A percentile compares a stretch with the other conserved stretches of the same genome.
phyloP scores from a whole-genome alignment of 2,797 vertebrate species.

The Pipistrellus kuhlii region DNA sequence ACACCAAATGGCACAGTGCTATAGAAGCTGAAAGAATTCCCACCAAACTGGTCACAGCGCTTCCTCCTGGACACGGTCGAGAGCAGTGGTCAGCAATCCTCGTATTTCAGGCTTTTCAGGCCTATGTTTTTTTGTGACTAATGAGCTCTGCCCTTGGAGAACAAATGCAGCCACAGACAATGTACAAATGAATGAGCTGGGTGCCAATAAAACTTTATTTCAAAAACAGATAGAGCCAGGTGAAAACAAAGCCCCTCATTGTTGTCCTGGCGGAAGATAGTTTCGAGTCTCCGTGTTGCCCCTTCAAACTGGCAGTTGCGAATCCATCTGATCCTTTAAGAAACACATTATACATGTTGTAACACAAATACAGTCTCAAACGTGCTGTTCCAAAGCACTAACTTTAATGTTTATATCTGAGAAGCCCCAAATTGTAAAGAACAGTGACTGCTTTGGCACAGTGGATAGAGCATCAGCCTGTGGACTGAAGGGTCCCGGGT shows the following conservation, averaged over 20 bases:
- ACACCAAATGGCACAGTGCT: not conserved
- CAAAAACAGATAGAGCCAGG: conserved; percentile 81
- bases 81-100: not conserved
- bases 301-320: conserved; percentile 85
- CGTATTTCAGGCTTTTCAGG: not conserved
- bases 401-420: not conserved
- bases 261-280: conserved; percentile 58
- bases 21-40: not conserved
- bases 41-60: not conserved
- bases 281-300: conserved; percentile 85
- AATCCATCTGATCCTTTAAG: conserved; percentile 85
- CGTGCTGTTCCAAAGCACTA: not conserved
- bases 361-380: conserved; percentile 10
- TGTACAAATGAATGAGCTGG: not conserved
- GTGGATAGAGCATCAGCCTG: not conserved
- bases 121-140: not conserved
- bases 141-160: not conserved
- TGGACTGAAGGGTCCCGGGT: not conserved
- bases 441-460: not conserved
- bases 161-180: not conserved
- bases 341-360: not conserved
- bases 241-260: conserved; percentile 91
- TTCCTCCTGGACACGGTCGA: not conserved
- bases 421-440: not conserved
- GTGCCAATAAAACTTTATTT: conserved; percentile 60